A percentile compares a stretch with the other conserved stretches of the same genome.
These are phyloP conservation scores for Tetragonula clypearis DNA, from an alignment of 1,140 invertebrate species.

Conservation along the genomic window DNA sequence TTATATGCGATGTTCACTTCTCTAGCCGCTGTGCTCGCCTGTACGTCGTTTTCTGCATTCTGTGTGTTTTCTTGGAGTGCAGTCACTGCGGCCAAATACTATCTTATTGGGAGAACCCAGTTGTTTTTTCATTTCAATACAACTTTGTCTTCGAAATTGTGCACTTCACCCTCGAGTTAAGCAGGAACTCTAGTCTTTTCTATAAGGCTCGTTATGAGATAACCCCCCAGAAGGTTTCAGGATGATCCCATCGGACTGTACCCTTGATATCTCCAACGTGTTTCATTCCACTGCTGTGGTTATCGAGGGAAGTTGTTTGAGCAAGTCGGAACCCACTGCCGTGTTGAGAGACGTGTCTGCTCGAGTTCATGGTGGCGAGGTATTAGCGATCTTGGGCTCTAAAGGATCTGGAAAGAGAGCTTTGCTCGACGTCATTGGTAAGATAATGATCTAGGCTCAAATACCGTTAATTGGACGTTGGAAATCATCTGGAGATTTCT, in stretches of 20 bases:
- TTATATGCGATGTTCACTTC: slow-evolving; percentile 45
- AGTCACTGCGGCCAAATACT: background rate
- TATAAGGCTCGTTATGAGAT: background rate
- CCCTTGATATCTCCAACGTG: slow-evolving; percentile 93
- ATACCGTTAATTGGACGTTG: background rate
- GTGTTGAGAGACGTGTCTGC: slow-evolving; percentile 96
- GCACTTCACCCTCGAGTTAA: background rate
- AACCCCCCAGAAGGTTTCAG: slow-evolving; percentile 60
- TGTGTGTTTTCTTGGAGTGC: background rate
- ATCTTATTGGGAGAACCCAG: background rate
- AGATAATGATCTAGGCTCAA: background rate
- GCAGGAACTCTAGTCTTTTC: background rate
- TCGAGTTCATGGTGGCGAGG: slow-evolving; percentile 94
- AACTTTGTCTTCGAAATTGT: background rate
- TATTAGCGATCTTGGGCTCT: slow-evolving; percentile 94
- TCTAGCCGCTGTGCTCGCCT: slow-evolving; percentile 12
- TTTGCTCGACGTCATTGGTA: slow-evolving; percentile 91
- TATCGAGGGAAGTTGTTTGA: slow-evolving; percentile 74
- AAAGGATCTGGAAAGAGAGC: slow-evolving; percentile 97
- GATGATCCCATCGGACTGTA: slow-evolving; percentile 91
- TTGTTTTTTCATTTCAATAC: background rate
- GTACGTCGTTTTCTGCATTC: background rate
- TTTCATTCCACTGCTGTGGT: slow-evolving; percentile 87
- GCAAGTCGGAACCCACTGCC: slow-evolving; percentile 76
- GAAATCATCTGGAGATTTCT: background rate